Evolutionary conservation across 2,797 vertebrate species (phyloP), one percentile per base, ranked within the genome.

Genomic region (Poeciliopsis presidionis): DNA sequence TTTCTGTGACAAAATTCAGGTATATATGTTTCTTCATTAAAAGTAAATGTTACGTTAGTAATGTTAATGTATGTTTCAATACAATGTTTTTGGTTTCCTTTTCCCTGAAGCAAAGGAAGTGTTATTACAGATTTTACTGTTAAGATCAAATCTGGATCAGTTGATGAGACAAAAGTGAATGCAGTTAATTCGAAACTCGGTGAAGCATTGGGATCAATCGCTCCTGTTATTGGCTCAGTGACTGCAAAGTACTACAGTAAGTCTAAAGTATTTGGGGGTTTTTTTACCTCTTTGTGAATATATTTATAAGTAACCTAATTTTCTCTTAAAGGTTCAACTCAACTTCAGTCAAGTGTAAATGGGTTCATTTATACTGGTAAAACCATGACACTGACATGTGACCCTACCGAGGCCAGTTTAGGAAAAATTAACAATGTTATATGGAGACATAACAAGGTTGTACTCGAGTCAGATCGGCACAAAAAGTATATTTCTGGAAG

Each of bases 41-140:
- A 51, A 25, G 63, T 45, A 14, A 67, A 43, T 7, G 16, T 28
- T 7, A 0, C 72, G 12, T 25, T 1, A 13, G 3, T 8, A 53
- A 33, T 59, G 22, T 43, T 11, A 14, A 39, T 13, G 20, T 13
- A 28, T 57, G 4, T 33, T 33, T 73, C 3, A 70, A 1, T 45
- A 47, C 18, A 39, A 8, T 36, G 70, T 43, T 4, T 7, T 36
- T 45, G 43, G 5, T 25, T 43, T 46, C 79, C 2, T 81, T 73
- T 83, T 1, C 88, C 53, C 86, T 83, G 79, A 88, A 98, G 97
- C 39, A 14, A 70, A 28, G 97, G 97, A 85, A 97, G 97, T 73
- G 73, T 96, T 76, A 65, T 93, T 55, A 91, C 94, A 84, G 63
- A 81, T 1, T 97, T 92, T 20, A 72, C 78, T 69, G 28, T 97